Conservation (phyloP, 1,140 invertebrate genomes). For the Oreohelix idahoensis region DNA sequence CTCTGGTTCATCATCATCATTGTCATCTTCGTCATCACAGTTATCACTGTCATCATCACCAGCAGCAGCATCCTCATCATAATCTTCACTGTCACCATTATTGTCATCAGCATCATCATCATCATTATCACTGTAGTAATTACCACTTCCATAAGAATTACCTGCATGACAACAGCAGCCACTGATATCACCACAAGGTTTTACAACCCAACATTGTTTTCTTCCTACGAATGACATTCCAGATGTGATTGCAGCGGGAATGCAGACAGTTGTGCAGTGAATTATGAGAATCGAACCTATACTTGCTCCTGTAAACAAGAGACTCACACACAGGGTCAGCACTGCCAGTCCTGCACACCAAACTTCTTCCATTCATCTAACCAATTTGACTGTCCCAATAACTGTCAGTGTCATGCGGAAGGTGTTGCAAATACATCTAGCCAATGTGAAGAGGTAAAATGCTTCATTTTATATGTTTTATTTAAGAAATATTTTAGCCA, state of each 20-base stretch:
- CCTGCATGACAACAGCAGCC: too few species aligned
- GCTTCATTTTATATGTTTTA: background rate
- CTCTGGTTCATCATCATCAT: background rate
- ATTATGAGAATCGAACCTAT: constrained; percentile 8
- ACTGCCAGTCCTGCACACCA: constrained; percentile 1
- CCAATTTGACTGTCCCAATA: constrained; percentile 25
- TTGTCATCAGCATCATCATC: too few species aligned
- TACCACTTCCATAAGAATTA: too few species aligned
- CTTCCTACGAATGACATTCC: too few species aligned
- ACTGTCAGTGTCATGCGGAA: constrained; percentile 11
- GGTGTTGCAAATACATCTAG: constrained; percentile 12
- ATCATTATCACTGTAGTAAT: too few species aligned
- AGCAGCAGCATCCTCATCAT: too few species aligned
- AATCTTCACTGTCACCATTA: too few species aligned
- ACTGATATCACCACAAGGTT: too few species aligned
- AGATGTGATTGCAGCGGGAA: constrained; percentile 39
- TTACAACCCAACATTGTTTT: too few species aligned
- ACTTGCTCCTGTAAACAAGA: constrained; percentile 4
- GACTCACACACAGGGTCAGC: background rate
- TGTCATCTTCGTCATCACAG: too few species aligned
- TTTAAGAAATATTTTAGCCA: too few species aligned
- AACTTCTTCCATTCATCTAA: background rate
- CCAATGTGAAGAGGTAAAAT: constrained; percentile 31
- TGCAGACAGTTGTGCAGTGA: constrained; percentile 13
- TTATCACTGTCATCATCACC: too few species aligned